phyloP scores from a whole-genome alignment of 2,113 vertebrate genomes.

The Rhea americana region DNA sequence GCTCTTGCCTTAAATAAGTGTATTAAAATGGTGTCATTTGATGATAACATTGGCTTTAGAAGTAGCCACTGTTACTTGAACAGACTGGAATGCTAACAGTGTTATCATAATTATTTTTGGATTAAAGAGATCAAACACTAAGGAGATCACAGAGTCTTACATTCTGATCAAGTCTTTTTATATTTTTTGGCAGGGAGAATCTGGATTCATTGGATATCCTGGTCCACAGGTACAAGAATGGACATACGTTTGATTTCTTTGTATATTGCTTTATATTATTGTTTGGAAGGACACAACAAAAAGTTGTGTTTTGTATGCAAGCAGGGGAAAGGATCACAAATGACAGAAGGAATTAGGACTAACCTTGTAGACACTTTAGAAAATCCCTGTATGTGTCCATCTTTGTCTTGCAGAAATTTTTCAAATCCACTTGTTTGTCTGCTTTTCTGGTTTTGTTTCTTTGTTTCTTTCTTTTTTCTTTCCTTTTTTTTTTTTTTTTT shows the following conservation, averaged over 20 bases:
- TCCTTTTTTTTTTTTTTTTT: not conserved
- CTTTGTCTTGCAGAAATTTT: too few species aligned
- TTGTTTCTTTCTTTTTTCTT: too few species aligned
- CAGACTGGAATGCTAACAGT: not conserved
- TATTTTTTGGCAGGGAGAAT: constrained; percentile 77
- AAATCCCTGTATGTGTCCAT: too few species aligned
- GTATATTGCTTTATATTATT: not conserved
- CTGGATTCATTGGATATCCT: constrained; percentile 83
- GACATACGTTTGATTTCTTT: not conserved
- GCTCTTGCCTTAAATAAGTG: not conserved
- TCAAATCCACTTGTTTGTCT: not conserved
- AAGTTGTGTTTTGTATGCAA: too few species aligned
- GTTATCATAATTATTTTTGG: not conserved
- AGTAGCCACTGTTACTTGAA: not conserved
- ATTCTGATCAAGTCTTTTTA: not conserved
- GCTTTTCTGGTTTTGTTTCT: not conserved
- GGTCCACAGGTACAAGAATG: constrained; percentile 77
- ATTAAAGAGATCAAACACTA: not conserved
- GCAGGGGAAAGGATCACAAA: too few species aligned
- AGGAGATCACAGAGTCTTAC: not conserved
- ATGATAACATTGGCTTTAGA: not conserved
- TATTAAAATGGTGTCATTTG: not conserved
- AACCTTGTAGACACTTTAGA: too few species aligned
- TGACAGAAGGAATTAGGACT: too few species aligned
- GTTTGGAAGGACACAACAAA: not conserved